These are phyloP conservation scores for Okamejei kenojei DNA, from an alignment of 2,797 vertebrate species.

Conservation along the genomic window DNA sequence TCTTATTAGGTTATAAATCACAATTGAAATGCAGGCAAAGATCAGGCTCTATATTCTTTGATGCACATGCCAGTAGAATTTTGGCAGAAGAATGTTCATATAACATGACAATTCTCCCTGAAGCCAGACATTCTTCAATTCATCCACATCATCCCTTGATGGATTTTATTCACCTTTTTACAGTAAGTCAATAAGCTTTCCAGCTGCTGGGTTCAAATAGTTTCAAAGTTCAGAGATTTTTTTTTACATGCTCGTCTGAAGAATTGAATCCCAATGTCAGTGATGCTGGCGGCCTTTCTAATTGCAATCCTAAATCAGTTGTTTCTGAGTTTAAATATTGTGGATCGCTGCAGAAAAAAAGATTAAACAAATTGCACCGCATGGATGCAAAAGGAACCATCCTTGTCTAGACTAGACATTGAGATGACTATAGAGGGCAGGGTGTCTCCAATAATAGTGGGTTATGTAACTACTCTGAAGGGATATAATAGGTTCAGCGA, in stretches of 20 bases:
- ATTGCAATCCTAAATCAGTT: conserved; percentile 6
- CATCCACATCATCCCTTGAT: conserved; percentile 16
- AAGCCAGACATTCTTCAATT: conserved; percentile 30
- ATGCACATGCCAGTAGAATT: not conserved
- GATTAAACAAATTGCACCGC: not conserved
- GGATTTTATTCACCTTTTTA: conserved; percentile 33
- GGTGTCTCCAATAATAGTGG: not conserved
- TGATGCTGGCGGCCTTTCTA: conserved; percentile 11
- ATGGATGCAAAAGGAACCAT: not conserved
- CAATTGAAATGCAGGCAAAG: not conserved
- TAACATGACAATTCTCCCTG: conserved; percentile 14
- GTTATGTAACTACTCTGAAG: not conserved
- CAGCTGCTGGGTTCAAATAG: conserved; percentile 11
- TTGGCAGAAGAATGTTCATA: conserved; percentile 31
- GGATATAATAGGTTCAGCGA: not conserved
- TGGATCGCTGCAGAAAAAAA: not conserved
- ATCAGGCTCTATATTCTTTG: conserved; percentile 19
- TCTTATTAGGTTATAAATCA: conserved; percentile 29
- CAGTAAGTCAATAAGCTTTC: conserved; percentile 35
- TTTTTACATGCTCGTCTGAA: not conserved
- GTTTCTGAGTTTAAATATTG: conserved; percentile 1
- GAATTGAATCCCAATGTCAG: not conserved
- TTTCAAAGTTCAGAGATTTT: conserved; percentile 1
- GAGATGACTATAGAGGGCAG: too few relatives aligned
- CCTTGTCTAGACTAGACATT: not conserved